These are phyloP conservation scores for Eucera pruinosa DNA, from an alignment of 2,888 invertebrate species.

Conservation along the genomic window DNA sequence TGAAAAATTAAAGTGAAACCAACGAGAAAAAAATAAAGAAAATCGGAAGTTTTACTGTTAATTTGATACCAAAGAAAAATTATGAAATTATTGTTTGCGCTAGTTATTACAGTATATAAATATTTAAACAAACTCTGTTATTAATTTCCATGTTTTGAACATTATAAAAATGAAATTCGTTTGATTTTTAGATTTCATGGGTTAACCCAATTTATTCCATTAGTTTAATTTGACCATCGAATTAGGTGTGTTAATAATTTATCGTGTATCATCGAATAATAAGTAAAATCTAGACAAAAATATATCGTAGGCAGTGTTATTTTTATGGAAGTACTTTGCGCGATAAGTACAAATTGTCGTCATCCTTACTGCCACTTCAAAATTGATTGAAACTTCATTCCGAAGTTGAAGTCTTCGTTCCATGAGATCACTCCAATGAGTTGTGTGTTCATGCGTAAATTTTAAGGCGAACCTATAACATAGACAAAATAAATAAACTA, in stretches of 20 bases:
- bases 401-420: conserved; percentile 14
- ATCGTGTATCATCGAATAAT: neutral
- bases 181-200: too few relatives aligned
- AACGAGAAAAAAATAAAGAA: too few relatives aligned
- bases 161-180: too few relatives aligned
- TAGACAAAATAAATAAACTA: neutral
- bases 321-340: conserved; percentile 51
- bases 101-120: too few relatives aligned
- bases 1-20: too few relatives aligned
- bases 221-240: too few relatives aligned
- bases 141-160: too few relatives aligned
- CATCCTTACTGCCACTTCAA: conserved; percentile 10
- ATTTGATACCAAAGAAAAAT: too few relatives aligned
- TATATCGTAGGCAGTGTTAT: conserved; percentile 42
- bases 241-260: neutral
- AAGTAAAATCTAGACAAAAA: conserved; percentile 26
- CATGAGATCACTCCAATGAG: conserved; percentile 45
- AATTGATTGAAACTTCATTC: conserved; percentile 14
- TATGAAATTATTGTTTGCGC: too few relatives aligned
- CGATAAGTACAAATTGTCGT: conserved; percentile 52
- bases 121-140: too few relatives aligned
- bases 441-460: neutral
- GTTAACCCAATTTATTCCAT: too few relatives aligned
- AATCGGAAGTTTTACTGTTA: too few relatives aligned
- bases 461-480: conserved; percentile 45